These are phyloP conservation scores for Saxidomus purpurata DNA, from an alignment of 1,140 invertebrate genomes.

Conservation along the genomic window DNA sequence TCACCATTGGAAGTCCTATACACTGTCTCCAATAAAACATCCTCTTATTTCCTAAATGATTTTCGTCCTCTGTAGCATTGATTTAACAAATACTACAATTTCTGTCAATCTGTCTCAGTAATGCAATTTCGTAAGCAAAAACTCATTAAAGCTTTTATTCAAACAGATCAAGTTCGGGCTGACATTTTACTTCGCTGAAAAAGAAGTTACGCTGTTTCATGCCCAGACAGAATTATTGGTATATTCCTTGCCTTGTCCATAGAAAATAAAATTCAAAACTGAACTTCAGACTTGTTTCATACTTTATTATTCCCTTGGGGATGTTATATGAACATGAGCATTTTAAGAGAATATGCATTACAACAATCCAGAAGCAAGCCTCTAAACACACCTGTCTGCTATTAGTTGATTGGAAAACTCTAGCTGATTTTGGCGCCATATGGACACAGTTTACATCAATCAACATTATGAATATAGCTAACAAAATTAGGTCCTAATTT, in stretches of 20 bases:
- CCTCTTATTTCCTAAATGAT: neutral
- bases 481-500: neutral
- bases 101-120: neutral
- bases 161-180: neutral
- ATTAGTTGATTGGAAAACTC: slow-evolving; percentile 16
- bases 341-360: slow-evolving; percentile 2
- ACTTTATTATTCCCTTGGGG: neutral
- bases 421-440: neutral
- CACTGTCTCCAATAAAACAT: neutral
- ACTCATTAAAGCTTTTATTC: neutral
- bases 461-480: neutral
- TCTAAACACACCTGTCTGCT: neutral
- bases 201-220: neutral
- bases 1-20: no score
- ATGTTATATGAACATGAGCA: neutral
- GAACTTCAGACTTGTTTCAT: neutral
- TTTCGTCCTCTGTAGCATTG: neutral
- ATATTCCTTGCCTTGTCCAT: neutral
- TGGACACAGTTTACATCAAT: neutral
- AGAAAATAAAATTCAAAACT: neutral
- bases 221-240: neutral
- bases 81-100: neutral
- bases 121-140: neutral
- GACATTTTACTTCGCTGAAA: neutral
- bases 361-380: neutral